phyloP scores from a whole-genome alignment of 2,113 vertebrate species.

The Brachyhypopomus occidentalis region DNA sequence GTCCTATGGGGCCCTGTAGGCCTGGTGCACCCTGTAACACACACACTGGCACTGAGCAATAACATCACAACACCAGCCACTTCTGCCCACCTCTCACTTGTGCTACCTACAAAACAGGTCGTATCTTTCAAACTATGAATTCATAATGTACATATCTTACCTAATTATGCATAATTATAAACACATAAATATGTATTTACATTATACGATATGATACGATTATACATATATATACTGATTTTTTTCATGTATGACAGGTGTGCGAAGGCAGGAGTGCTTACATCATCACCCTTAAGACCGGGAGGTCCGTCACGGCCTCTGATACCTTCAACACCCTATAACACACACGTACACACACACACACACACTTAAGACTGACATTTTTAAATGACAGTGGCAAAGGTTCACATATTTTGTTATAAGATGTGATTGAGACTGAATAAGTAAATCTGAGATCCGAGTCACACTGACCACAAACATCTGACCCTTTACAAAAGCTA shows the following conservation, averaged over 20 bases:
- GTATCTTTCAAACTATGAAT: too few species aligned
- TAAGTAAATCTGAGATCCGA: too few species aligned
- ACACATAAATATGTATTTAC: too few species aligned
- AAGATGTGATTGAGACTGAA: not conserved
- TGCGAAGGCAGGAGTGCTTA: slow-evolving; percentile 55
- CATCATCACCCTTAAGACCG: slow-evolving; percentile 75
- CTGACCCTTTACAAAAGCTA: not conserved
- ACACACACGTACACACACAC: slow-evolving; percentile 27
- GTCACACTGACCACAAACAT: not conserved
- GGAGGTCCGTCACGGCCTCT: slow-evolving; percentile 72
- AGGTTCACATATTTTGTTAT: too few species aligned
- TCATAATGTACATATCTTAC: too few species aligned
- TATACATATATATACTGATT: too few species aligned
- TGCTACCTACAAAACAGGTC: too few species aligned
- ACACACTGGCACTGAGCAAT: not conserved
- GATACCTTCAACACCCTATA: slow-evolving; percentile 76
- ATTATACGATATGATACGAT: too few species aligned
- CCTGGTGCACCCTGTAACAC: slow-evolving; percentile 71
- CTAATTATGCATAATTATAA: too few species aligned
- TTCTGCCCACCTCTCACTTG: not conserved
- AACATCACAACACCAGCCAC: not conserved
- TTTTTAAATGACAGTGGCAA: too few species aligned
- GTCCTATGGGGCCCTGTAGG: slow-evolving; percentile 65
- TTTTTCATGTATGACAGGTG: too few species aligned
- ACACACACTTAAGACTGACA: not conserved